A percentile compares a stretch with the other conserved stretches of the same genome.
Conservation (phyloP, 2,797 vertebrate genomes). For the Ciconia nigra region DNA sequence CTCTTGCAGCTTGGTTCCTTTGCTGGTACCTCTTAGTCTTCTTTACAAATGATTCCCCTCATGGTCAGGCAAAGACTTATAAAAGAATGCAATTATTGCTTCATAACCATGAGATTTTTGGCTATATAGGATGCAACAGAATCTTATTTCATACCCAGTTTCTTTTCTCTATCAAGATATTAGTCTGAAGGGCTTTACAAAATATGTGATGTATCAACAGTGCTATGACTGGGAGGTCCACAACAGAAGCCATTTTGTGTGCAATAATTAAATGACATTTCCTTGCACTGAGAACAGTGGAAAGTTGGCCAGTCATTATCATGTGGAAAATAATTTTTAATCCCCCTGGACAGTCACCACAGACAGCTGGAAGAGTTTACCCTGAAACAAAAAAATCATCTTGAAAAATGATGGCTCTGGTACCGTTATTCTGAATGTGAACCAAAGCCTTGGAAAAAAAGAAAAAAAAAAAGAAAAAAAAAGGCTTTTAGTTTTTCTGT, state of each 20-base stretch:
- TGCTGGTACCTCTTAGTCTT: neutral
- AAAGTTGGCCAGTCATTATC: constrained; percentile 30
- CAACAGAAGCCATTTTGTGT: neutral
- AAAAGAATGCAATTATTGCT: neutral
- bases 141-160: neutral
- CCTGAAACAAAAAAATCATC: neutral
- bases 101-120: neutral
- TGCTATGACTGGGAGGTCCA: neutral
- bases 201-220: neutral
- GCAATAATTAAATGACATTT: constrained; percentile 31
- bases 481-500: neutral
- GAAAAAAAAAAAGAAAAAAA: neutral
- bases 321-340: constrained; percentile 48
- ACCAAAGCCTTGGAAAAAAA: neutral
- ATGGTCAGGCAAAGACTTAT: neutral
- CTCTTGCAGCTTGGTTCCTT: neutral
- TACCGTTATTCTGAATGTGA: neutral
- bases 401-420: neutral
- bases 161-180: neutral
- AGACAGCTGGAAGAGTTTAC: constrained; percentile 28
- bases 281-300: constrained; percentile 3
- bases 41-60: neutral
- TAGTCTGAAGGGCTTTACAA: neutral
- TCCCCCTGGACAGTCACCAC: neutral
- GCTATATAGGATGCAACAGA: neutral